Percentiles rank a stretch among this genome's conserved stretches.
phyloP scores from a whole-genome alignment of 2,797 vertebrate species.

The Neomorphus geoffroyi region DNA sequence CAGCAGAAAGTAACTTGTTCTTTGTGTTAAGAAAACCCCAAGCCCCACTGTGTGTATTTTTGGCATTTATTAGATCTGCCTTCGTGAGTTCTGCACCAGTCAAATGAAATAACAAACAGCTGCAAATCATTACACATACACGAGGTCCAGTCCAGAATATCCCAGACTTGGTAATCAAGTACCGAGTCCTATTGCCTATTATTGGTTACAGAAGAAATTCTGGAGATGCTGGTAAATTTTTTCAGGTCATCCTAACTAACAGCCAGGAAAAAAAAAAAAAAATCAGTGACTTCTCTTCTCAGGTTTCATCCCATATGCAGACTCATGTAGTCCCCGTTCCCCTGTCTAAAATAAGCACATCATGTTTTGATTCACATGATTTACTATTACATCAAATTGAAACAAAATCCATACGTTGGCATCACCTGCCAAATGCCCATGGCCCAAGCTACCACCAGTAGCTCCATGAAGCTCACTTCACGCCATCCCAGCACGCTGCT shows the following conservation, averaged over 20 bases:
- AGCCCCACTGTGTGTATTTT: neutral
- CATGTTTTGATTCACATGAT: neutral
- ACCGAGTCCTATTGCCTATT: neutral
- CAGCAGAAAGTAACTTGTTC: neutral
- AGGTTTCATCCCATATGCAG: neutral
- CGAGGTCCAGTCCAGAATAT: neutral
- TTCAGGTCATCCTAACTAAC: neutral
- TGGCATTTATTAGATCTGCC: neutral
- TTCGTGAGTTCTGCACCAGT: neutral
- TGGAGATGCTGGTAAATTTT: neutral
- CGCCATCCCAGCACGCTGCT: neutral
- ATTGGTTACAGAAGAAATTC: neutral
- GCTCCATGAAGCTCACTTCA: neutral
- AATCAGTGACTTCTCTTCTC: neutral
- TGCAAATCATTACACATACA: neutral
- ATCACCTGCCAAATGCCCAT: neutral
- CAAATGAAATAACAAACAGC: constrained; percentile 2
- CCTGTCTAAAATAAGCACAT: neutral
- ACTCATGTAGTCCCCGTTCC: neutral
- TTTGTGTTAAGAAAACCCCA: neutral
- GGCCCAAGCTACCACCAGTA: neutral
- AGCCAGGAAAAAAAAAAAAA: neutral
- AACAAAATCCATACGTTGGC: neutral
- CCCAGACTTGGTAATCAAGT: neutral
- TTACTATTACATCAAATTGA: neutral